Base-by-base conservation (phyloP, 2,888 invertebrate genomes). In the Caradrina clavipalpis region DNA sequence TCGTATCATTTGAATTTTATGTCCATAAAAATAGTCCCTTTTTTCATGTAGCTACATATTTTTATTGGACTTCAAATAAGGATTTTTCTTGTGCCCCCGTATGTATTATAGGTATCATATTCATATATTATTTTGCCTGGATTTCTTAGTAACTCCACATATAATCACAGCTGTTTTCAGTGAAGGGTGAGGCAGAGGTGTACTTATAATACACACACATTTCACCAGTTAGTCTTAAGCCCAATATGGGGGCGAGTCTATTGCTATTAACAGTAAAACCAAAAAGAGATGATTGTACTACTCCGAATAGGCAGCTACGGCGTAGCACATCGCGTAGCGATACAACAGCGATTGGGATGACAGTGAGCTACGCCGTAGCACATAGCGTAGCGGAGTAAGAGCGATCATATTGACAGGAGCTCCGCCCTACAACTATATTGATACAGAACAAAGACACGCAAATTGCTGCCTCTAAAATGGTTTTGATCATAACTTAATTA, bases 1-100 rank as follows among this genome's bases (percentile, higher is more conserved):
- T 39, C 67, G 57, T 82, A 70, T 71, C 72, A 66, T 81, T 73
- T 78, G 76, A 69, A 66, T 80, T 67, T 69, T 67, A 78, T 71
- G 63, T 26, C 35, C 45, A 70, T 78, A 78, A 78, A 74, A 78
- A 59, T 60, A 57, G 66, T 64, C 75, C 71, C 63, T 75, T 77
- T 73, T 73, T 75, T 64, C 66, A 74, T 74, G 31, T 61, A 56
- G 42, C 45, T 19, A 63, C 31, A 62, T 66, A 54, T 66, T 71
- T 76, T 76, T 76, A 71, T 76, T 75, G 31, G 57, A 61, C 45
- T 63, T 58, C 72, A 59, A 68, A 74, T 68, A 61, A 57, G 51
- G 56, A 51, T 62, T 76, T 65, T 22, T 71, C 26, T 74, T 51
- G 50, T 15, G 8, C 22, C 35, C 10, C 2, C 17, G 47, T 58